phyloP scores from a whole-genome alignment of 2,797 vertebrate species.

The Manis pentadactyla region DNA sequence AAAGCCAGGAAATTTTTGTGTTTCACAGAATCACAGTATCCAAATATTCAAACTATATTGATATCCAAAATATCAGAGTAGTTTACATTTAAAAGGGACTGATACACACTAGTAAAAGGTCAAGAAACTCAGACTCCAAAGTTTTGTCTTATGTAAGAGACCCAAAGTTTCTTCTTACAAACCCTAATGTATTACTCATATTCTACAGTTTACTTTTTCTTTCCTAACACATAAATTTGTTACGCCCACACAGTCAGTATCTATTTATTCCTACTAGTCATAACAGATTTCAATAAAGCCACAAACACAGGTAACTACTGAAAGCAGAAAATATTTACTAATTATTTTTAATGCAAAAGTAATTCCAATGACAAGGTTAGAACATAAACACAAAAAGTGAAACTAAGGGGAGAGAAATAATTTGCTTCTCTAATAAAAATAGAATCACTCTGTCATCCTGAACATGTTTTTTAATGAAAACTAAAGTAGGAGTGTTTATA shows the following conservation, averaged over 20 bases:
- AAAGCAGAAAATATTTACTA: constrained; percentile 30
- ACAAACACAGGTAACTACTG: neutral
- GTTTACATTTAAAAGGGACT: neutral
- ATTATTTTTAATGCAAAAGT: neutral
- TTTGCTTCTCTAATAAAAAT: constrained; percentile 26
- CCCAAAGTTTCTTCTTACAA: neutral
- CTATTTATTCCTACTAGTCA: constrained; percentile 17
- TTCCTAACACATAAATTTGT: neutral
- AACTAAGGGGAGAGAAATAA: neutral
- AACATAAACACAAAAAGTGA: constrained; percentile 29
- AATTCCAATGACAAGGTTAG: neutral
- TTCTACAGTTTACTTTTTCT: neutral
- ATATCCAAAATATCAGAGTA: neutral
- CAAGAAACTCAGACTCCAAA: neutral
- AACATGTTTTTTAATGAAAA: neutral
- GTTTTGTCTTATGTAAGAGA: neutral
- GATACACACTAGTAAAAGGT: neutral
- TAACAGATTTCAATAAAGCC: neutral
- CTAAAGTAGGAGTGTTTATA: neutral
- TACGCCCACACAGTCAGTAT: neutral
- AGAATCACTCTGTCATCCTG: neutral
- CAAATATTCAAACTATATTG: neutral
- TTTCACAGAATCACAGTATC: neutral
- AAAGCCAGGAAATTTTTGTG: neutral
- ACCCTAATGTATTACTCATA: neutral